phyloP scores from a whole-genome alignment of 1,140 invertebrate species.

The Acromyrmex echinatior region DNA sequence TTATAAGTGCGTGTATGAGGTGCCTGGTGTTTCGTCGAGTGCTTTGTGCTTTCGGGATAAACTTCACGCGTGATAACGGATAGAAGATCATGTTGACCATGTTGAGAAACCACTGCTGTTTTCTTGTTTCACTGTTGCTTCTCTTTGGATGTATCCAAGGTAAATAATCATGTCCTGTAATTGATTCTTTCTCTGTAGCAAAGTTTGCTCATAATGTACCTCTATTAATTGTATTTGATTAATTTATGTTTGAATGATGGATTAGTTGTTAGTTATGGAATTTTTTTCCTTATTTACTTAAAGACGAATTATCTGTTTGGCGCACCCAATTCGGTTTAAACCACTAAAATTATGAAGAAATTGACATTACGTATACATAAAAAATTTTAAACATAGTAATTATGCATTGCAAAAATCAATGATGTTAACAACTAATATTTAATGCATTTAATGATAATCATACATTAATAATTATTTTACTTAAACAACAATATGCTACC shows the following conservation, averaged over 20 bases:
- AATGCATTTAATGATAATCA: constrained; percentile 11
- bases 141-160: constrained; percentile 27
- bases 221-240: background rate
- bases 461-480: background rate
- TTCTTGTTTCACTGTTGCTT: constrained; percentile 7
- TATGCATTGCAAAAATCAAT: background rate
- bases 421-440: background rate
- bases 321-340: background rate
- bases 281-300: background rate
- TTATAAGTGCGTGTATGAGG: constrained; percentile 46
- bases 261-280: background rate
- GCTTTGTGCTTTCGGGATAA: constrained; percentile 39
- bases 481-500: background rate
- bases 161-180: constrained; percentile 1
- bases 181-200: background rate
- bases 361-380: background rate
- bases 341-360: background rate
- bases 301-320: background rate
- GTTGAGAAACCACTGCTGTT: constrained; percentile 5
- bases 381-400: background rate
- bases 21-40: constrained; percentile 30
- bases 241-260: background rate
- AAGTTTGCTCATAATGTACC: background rate
- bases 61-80: constrained; percentile 36
- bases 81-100: constrained; percentile 35